These are phyloP conservation scores for Diadema setosum DNA, from an alignment of 35 echinoderm and acorn worm species.

Conservation along the genomic window DNA sequence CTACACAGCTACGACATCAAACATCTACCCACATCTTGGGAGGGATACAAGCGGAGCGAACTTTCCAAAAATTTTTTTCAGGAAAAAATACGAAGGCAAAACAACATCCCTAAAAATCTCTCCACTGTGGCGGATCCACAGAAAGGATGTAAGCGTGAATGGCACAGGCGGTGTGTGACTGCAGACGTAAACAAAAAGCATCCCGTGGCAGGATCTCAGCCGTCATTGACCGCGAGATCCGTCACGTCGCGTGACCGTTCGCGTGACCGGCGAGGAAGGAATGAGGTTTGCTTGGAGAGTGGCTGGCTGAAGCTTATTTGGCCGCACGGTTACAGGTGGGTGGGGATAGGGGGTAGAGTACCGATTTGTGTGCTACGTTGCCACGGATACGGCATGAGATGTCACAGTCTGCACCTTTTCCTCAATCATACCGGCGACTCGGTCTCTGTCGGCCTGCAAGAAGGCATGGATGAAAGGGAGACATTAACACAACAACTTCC, in stretches of 20 bases:
- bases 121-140: too few relatives aligned
- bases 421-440: slow-evolving; percentile 48
- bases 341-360: not conserved
- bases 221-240: not conserved
- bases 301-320: not conserved
- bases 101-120: too few relatives aligned
- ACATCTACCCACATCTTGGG: too few relatives aligned
- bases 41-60: too few relatives aligned
- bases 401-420: not conserved
- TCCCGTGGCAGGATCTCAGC: too few relatives aligned
- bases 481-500: not conserved
- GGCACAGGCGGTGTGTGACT: not conserved
- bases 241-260: not conserved
- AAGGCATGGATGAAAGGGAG: not conserved
- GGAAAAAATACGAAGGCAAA: too few relatives aligned
- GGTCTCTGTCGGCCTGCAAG: slow-evolving; percentile 9
- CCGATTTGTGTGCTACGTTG: not conserved
- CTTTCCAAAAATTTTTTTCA: too few relatives aligned
- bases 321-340: not conserved
- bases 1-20: too few relatives aligned
- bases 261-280: not conserved
- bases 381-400: not conserved
- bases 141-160: too few relatives aligned
- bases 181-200: not conserved
- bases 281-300: not conserved